A percentile compares a stretch with the other conserved stretches of the same genome.
Conservation (phyloP, 2,888 invertebrate genomes). For the Thymelicus lineola region DNA sequence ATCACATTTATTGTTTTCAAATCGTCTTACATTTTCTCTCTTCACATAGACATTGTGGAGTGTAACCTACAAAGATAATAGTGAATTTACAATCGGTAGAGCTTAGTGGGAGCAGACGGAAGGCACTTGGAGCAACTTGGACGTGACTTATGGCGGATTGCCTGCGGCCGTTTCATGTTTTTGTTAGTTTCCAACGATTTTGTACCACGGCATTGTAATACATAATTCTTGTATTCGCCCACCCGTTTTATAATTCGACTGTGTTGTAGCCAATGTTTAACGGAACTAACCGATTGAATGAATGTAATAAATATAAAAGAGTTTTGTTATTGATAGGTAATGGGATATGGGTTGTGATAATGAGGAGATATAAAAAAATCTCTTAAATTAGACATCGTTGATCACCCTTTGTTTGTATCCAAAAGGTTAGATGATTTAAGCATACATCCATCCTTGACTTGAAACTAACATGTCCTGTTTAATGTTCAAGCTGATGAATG, state of each 20-base stretch:
- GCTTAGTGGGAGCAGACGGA: conserved; percentile 25
- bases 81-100: conserved; percentile 30
- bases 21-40: not conserved
- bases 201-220: conserved; percentile 11
- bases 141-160: conserved; percentile 35
- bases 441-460: too few species aligned
- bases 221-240: conserved; percentile 5
- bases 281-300: not conserved
- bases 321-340: too few species aligned
- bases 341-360: too few species aligned
- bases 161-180: conserved; percentile 26
- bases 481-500: too few species aligned
- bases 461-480: too few species aligned
- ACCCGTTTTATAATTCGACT: not conserved
- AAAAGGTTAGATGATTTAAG: too few species aligned
- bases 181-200: conserved; percentile 29
- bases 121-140: conserved; percentile 26
- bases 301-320: too few species aligned
- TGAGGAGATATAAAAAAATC: too few species aligned
- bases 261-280: not conserved
- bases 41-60: conserved; percentile 7
- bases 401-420: too few species aligned
- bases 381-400: too few species aligned
- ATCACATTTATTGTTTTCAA: too few species aligned
- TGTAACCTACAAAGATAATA: conserved; percentile 30